phyloP scores from a whole-genome alignment of 2,797 vertebrate species.

The Ceryle rudis region DNA sequence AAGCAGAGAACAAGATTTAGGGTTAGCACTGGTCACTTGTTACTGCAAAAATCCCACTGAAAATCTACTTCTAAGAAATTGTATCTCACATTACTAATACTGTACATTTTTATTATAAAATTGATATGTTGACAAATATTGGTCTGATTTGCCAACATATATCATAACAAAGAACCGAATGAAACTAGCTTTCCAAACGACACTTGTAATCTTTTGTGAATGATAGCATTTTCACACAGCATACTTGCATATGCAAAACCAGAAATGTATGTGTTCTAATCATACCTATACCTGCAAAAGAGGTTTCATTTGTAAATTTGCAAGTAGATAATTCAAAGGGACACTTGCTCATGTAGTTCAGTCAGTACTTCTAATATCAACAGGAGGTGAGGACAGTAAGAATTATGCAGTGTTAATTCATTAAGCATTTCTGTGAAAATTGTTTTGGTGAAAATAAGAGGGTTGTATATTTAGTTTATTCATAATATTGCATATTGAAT shows the following conservation, averaged over 20 bases:
- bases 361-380: neutral
- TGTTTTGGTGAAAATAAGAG: neutral
- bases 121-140: neutral
- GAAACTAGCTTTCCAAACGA: neutral
- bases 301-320: neutral
- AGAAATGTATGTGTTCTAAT: neutral
- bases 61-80: neutral
- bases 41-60: neutral
- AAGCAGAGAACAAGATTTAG: neutral
- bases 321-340: neutral
- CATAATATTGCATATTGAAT: neutral
- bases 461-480: neutral
- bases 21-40: neutral
- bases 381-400: neutral
- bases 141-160: neutral
- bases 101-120: neutral
- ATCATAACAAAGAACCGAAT: neutral
- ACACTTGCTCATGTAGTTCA: neutral
- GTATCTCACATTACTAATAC: neutral
- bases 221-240: neutral
- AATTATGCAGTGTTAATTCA: neutral
- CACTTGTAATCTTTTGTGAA: neutral
- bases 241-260: neutral
- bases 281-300: neutral
- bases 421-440: neutral